phyloP scores from a whole-genome alignment of 1,140 invertebrate species.

The Anastatus disparis region DNA sequence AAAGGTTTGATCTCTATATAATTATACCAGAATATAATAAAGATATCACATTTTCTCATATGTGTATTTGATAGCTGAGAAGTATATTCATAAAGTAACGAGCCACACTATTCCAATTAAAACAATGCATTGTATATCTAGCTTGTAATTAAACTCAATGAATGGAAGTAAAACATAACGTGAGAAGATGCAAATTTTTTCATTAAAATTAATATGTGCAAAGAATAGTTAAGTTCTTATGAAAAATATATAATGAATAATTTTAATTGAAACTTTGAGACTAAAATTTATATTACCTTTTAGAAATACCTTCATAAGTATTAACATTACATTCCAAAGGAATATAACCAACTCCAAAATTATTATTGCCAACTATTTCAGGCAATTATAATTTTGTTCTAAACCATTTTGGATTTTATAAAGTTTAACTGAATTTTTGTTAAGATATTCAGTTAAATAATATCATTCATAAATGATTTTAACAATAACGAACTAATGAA shows the following conservation, averaged over 20 bases:
- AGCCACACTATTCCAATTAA: slow-evolving; percentile 6
- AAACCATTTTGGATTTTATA: slow-evolving; percentile 14
- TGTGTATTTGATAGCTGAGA: background rate
- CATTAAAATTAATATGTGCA: background rate
- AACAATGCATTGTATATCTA: background rate
- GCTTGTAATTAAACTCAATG: background rate
- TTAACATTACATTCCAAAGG: slow-evolving; percentile 29
- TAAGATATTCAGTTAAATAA: background rate
- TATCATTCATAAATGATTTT: slow-evolving; percentile 19
- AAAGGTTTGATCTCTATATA: no score
- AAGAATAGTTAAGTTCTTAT: background rate
- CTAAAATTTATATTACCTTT: slow-evolving; percentile 30
- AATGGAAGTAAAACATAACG: slow-evolving; percentile 1
- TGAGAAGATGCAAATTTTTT: slow-evolving; percentile 4
- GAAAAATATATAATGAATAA: background rate
- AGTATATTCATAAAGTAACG: background rate
- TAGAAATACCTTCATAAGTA: slow-evolving; percentile 16
- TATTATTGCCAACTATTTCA: slow-evolving; percentile 31
- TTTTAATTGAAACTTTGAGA: background rate
- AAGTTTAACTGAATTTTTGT: background rate
- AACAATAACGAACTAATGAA: background rate
- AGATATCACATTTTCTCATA: no score
- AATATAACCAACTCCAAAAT: slow-evolving; percentile 14
- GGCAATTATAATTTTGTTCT: slow-evolving; percentile 14
- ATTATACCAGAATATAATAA: no score